Percentiles rank a stretch among this genome's conserved stretches.
These are phyloP conservation scores for Acanthosepion esculentum DNA, from an alignment of 2,888 invertebrate genomes.

Conservation along the genomic window DNA sequence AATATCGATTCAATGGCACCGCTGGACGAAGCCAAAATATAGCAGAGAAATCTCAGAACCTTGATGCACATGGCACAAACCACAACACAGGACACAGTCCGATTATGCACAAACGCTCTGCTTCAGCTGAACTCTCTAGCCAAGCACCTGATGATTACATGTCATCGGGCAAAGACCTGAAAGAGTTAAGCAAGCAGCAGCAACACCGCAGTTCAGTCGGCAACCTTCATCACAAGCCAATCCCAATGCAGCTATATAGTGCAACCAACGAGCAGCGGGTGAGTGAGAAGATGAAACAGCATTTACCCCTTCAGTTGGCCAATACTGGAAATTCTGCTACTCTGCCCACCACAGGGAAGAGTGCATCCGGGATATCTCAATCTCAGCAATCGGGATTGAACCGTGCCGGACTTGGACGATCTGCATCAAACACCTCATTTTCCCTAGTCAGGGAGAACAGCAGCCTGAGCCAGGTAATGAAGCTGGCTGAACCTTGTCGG, in stretches of 20 bases:
- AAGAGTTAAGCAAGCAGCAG: conserved; percentile 49
- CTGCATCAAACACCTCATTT: conserved; percentile 49
- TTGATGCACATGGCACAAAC: conserved; percentile 47
- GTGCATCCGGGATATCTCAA: conserved; percentile 47
- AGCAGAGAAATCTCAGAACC: conserved; percentile 49
- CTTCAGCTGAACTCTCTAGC: conserved; percentile 65
- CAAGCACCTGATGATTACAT: conserved; percentile 54
- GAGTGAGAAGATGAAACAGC: conserved; percentile 84
- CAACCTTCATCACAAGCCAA: conserved; percentile 57
- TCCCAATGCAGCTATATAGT: conserved; percentile 85
- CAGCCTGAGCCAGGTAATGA: conserved; percentile 61
- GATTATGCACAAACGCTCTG: conserved; percentile 63
- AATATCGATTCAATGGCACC: conserved; percentile 53
- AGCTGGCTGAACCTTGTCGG: conserved; percentile 63
- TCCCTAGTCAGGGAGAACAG: conserved; percentile 50
- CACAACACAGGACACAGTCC: conserved; percentile 53
- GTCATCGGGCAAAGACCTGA: conserved; percentile 50
- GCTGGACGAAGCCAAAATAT: conserved; percentile 49
- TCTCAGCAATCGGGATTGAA: conserved; percentile 50
- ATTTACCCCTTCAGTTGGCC: conserved; percentile 91
- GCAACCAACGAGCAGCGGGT: conserved; percentile 87
- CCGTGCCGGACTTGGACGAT: conserved; percentile 52
- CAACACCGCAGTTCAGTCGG: conserved; percentile 52
- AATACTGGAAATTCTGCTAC: conserved; percentile 60
- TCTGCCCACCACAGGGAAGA: background rate